Evolutionary conservation across 2,113 vertebrate genomes (phyloP), one percentile per base, ranked within the genome.

Genomic region (Vicugna pacos): DNA sequence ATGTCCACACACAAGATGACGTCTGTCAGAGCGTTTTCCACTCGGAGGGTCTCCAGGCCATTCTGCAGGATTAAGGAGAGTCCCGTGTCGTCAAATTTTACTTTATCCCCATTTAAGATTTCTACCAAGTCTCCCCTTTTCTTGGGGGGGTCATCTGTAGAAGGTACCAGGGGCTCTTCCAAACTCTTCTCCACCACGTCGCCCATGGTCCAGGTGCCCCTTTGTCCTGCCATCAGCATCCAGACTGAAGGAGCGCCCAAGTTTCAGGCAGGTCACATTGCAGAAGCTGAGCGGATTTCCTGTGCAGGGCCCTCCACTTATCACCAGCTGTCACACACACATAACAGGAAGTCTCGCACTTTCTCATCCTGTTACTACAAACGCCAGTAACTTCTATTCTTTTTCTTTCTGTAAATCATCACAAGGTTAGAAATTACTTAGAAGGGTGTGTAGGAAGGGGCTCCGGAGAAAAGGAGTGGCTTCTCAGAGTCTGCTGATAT

Each of bases 21-120:
- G 24, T 99, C 99, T 0, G 99, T 99, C 85, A 99, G 99, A 56
- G 99, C 99, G 3, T 99, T 98, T 97, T 99, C 99, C 73, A 99
- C 98, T 12, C 99, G 98, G 7, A 99, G 99, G 94, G 98, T 99
- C 98, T 99, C 99, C 97, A 99, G 98, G 52, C 99, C 99, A 50
- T 98, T 99, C 98, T 99, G 99, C 46, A 99, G 99, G 97, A 99
- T 98, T 85, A 98, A 86, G 4, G 99, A 99, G 8, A 99, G 99
- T 58, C 99, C 99, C 0, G 98, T 98, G 79, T 99, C 99, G 0
- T 99, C 99, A 86, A 98, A 98, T 79, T 99, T 98, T 91, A 99
- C 98, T 26, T 98, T 99, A 13, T 98, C 98, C 3, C 96, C 98
- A 1, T 96, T 98, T 0, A 98, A 99, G 82, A 98, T 98, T 98